Evolutionary conservation across 2,888 invertebrate species (phyloP).

Genomic region (Cryptosula pallasiana): DNA sequence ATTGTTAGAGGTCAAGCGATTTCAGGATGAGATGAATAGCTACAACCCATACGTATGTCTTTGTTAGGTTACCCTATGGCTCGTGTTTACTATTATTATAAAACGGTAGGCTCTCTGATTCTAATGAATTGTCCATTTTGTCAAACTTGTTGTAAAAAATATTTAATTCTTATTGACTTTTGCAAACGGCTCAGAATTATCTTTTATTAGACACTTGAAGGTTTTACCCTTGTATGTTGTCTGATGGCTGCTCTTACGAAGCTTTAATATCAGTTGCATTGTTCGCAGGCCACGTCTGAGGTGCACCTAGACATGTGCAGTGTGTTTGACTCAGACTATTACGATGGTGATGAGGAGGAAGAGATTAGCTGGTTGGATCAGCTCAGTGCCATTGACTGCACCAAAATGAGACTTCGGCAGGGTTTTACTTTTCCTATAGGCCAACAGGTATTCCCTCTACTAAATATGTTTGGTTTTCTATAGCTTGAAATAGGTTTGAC

Average conservation of each 20-base stretch:
- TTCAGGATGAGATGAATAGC: constrained; percentile 17
- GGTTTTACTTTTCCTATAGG: constrained; percentile 14
- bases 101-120: too few species aligned
- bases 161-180: too few species aligned
- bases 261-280: not conserved
- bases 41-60: constrained; percentile 19
- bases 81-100: too few species aligned
- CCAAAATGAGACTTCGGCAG: not conserved
- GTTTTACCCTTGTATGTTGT: too few species aligned
- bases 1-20: constrained; percentile 10
- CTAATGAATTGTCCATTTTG: too few species aligned
- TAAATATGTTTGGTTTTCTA: too few species aligned
- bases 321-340: not conserved
- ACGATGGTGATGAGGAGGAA: not conserved
- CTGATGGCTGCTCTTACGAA: not conserved
- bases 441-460: not conserved
- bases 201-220: too few species aligned
- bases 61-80: too few species aligned
- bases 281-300: not conserved
- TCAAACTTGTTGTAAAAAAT: too few species aligned
- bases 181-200: too few species aligned
- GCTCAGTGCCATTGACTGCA: not conserved
- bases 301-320: constrained; percentile 1
- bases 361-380: not conserved
- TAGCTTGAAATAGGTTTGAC: too few species aligned